A percentile compares a stretch with the other conserved stretches of the same genome.
phyloP scores from a whole-genome alignment of 2,888 invertebrate species.

The Erebia epiphron region DNA sequence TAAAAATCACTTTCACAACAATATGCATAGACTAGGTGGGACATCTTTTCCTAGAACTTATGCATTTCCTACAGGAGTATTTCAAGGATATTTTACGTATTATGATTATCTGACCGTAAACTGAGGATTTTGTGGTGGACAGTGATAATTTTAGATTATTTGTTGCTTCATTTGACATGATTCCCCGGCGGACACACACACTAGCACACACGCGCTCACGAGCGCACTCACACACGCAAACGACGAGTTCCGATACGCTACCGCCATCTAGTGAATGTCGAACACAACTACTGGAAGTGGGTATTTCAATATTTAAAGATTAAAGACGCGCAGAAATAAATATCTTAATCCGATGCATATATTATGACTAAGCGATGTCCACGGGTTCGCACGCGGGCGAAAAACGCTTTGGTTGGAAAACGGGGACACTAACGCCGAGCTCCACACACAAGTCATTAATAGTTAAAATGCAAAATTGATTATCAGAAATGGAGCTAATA shows the following conservation, averaged over 20 bases:
- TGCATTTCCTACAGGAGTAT: too few relatives aligned
- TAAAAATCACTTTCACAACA: neutral
- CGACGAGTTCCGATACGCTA: conserved; percentile 34
- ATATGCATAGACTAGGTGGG: neutral
- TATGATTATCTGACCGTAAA: neutral
- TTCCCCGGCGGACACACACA: conserved; percentile 23
- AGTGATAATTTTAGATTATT: neutral
- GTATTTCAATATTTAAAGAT: neutral
- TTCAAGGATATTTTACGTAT: too few relatives aligned
- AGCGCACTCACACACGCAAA: conserved; percentile 19
- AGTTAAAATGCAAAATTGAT: neutral
- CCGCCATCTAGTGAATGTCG: conserved; percentile 34
- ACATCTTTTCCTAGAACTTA: neutral
- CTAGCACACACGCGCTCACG: neutral
- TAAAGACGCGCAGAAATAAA: conserved; percentile 32
- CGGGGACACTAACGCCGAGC: neutral
- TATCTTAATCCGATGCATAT: conserved; percentile 40
- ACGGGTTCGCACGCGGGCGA: conserved; percentile 30
- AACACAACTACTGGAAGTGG: neutral
- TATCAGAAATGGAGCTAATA: neutral
- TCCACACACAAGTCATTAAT: neutral
- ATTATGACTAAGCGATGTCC: conserved; percentile 45
- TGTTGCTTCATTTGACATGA: neutral
- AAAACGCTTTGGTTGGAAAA: conserved; percentile 37
- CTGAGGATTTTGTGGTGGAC: neutral